Base-by-base conservation (phyloP, 2,113 vertebrate genomes). In the Malurus cyaneus region DNA sequence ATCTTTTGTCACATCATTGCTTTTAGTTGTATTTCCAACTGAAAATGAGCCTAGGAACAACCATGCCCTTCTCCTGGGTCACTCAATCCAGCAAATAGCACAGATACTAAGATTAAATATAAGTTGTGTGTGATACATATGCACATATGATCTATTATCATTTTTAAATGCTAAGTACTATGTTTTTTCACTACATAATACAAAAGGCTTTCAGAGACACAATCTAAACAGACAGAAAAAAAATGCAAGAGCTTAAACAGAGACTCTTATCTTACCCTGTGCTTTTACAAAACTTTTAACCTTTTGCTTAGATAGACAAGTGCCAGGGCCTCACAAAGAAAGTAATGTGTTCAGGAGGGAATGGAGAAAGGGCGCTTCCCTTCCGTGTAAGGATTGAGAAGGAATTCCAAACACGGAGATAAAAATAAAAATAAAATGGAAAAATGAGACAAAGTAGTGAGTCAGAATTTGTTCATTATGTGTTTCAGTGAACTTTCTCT, bases 401-500 rank as follows among this genome's bases (percentile, higher is more conserved):
- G 11, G 54, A 95, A 91, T 94, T 95, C 41, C 42, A 89, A 78
- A 54, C 64, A 44, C 18, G 34, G 85, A 85, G 70, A 89, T 85
- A 69, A 92, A 83, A 82, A 78, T 77, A n/a, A 79, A 86, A 95
- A 85, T 24, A 76, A 89, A 89, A 87, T 31, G 14, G 47, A 54
- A 88, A 79, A 91, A 59, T 20, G 18, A 88, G 59, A 88, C 29
- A 42, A 77, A 91, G 18, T 4, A 59, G 86, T 44, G 66, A 92
- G 26, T 3, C 52, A 78, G 57, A 67, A 88, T 50, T 47, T 42
- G 46, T 44, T 78, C 32, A 66, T 52, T 56, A 36, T 15, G 6
- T 56, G 42, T 83, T 73, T 77, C 52, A 54, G 36, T 47, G 54
- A 93, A 59, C 54, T n/a, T 52, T 21, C 32, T 60, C 50, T 8